Conservation (phyloP, 30 jellyfish, hydroid and myxozoan species). For the Hydractinia symbiolongicarpus region DNA sequence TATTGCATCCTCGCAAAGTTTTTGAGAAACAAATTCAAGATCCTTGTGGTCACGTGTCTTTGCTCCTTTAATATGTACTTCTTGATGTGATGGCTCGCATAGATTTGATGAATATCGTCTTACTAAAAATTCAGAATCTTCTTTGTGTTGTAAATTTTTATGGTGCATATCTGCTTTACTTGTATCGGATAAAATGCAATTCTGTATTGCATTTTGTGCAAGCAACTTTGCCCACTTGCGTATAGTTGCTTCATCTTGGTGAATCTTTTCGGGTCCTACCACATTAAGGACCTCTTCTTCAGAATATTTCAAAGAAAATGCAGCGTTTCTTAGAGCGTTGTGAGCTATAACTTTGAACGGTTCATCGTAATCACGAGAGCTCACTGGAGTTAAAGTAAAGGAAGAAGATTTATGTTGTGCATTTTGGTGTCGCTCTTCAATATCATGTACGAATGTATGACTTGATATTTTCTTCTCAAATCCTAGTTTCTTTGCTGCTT, state of each 20-base stretch:
- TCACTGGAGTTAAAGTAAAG: neutral
- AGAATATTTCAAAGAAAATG: slow-evolving; percentile 35
- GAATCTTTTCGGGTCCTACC: slow-evolving; percentile 19
- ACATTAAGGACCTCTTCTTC: slow-evolving; percentile 12
- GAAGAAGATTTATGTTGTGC: neutral
- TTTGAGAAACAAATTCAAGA: no score
- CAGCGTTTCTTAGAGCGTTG: slow-evolving; percentile 49
- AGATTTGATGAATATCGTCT: no score
- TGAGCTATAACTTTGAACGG: slow-evolving; percentile 25
- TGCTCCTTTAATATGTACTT: no score
- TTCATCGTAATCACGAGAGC: slow-evolving; percentile 3
- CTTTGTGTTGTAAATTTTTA: no score
- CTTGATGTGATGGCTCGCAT: no score
- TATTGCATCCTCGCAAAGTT: neutral
- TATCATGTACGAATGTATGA: neutral
- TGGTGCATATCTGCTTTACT: no score
- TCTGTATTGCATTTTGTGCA: no score
- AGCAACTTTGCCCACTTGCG: neutral
- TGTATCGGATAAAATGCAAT: no score
- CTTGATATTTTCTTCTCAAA: neutral
- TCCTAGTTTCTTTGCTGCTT: slow-evolving; percentile 9
- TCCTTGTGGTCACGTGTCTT: no score
- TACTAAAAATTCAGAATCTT: no score
- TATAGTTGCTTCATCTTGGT: neutral
- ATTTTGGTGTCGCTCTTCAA: neutral